Conservation (phyloP, 2,113 vertebrate genomes). For the Nasalis larvatus region DNA sequence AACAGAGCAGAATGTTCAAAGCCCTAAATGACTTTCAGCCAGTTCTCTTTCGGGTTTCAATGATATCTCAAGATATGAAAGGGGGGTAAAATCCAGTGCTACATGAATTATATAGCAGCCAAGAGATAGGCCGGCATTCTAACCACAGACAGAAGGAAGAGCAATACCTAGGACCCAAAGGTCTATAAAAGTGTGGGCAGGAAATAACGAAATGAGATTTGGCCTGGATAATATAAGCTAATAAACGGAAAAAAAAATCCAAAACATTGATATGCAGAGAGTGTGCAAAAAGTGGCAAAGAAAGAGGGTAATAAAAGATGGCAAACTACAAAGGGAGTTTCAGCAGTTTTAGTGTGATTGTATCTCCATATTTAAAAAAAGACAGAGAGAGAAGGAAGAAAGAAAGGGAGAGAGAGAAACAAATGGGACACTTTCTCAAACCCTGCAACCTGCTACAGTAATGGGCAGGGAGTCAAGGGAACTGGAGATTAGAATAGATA, state of each 20-base stretch:
- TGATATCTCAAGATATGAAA: neutral
- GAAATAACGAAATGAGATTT: conserved; percentile 42
- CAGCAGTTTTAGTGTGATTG: neutral
- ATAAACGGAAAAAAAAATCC: neutral
- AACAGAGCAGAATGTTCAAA: conserved; percentile 9
- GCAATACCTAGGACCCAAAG: neutral
- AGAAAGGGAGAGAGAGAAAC: no score
- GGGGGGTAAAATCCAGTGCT: neutral
- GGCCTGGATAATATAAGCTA: neutral
- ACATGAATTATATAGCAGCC: neutral
- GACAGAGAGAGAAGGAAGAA: neutral
- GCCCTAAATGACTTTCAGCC: neutral
- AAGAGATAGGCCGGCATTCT: neutral
- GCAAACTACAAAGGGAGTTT: neutral
- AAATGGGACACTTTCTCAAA: neutral
- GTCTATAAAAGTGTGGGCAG: neutral
- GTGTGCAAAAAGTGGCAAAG: neutral
- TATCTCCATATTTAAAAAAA: neutral
- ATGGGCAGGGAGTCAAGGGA: neutral
- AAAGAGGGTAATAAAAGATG: neutral
- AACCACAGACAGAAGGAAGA: neutral
- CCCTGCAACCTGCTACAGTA: neutral
- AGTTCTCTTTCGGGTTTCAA: neutral
- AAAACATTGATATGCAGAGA: neutral
- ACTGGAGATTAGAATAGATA: neutral